Conservation (phyloP, 2,888 invertebrate species). For the Syritta pipiens region DNA sequence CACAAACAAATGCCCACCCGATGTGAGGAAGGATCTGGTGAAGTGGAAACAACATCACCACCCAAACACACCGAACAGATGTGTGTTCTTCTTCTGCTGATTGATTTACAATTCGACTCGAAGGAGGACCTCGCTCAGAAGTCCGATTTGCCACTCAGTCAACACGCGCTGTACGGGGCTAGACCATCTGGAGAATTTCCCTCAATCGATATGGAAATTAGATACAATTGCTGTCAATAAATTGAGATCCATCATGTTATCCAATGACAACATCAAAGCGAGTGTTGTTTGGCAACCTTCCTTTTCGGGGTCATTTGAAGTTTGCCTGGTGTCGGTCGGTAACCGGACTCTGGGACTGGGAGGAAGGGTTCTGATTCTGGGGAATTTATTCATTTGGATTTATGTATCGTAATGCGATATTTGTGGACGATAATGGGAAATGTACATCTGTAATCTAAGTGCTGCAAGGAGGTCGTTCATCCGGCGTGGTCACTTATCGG, state of each 20-base stretch:
- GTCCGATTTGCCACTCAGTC: not conserved
- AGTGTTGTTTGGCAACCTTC: not conserved
- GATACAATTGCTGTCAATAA: constrained; percentile 6
- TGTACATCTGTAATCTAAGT: too few relatives aligned
- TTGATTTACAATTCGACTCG: constrained; percentile 6
- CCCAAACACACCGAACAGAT: not conserved
- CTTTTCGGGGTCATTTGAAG: not conserved
- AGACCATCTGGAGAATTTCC: not conserved
- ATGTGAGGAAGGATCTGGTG: too few relatives aligned
- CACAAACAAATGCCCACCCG: too few relatives aligned
- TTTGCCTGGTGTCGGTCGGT: not conserved
- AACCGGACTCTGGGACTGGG: too few relatives aligned
- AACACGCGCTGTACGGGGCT: too few relatives aligned
- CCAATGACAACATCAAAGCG: constrained; percentile 6
- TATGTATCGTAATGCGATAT: too few relatives aligned
- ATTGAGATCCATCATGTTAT: not conserved
- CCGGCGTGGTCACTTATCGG: too few relatives aligned
- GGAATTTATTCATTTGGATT: too few relatives aligned
- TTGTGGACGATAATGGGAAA: too few relatives aligned
- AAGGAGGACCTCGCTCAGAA: not conserved
- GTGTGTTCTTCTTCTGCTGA: constrained; percentile 21
- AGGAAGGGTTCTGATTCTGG: too few relatives aligned
- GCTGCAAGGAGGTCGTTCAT: too few relatives aligned
- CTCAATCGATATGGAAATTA: not conserved
- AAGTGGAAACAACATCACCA: not conserved